A percentile compares a stretch with the other conserved stretches of the same genome.
Evolutionary conservation across 2,888 invertebrate species (phyloP).

Genomic region (Byasa hedistus): DNA sequence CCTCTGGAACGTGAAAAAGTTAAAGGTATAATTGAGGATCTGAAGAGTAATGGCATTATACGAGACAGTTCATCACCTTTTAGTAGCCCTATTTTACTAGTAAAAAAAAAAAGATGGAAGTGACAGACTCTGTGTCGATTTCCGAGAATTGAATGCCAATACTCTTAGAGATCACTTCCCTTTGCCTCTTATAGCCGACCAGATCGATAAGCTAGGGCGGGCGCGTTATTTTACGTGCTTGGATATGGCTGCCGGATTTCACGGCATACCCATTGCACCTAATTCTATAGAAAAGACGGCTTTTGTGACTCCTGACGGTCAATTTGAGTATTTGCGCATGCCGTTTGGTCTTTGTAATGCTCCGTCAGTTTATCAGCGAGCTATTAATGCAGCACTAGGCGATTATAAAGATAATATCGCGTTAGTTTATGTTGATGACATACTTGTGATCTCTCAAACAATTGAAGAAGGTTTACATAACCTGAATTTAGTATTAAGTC

Average conservation of each 20-base stretch:
- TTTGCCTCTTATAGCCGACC: neutral
- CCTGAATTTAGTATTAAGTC: neutral
- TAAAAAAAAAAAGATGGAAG: constrained; percentile 1
- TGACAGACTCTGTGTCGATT: neutral
- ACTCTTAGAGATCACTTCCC: neutral
- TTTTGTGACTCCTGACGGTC: neutral
- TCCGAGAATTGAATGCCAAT: neutral
- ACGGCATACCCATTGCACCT: neutral
- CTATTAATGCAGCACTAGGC: neutral
- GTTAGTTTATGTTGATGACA: constrained; percentile 2
- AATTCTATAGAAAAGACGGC: neutral
- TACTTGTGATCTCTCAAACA: neutral
- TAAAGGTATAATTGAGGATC: neutral
- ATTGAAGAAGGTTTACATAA: neutral
- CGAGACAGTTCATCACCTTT: neutral
- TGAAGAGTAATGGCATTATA: neutral
- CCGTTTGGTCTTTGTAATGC: too few relatives aligned
- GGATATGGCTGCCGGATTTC: neutral
- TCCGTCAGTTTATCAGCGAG: neutral
- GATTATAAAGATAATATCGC: neutral
- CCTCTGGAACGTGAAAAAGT: neutral
- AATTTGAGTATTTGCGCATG: too few relatives aligned
- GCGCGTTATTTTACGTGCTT: neutral
- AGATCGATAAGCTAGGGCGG: neutral
- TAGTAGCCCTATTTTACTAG: neutral